Percentiles rank a stretch among this genome's conserved stretches.
Conservation (phyloP, 2,888 invertebrate genomes). For the Drosophila pegasa region DNA sequence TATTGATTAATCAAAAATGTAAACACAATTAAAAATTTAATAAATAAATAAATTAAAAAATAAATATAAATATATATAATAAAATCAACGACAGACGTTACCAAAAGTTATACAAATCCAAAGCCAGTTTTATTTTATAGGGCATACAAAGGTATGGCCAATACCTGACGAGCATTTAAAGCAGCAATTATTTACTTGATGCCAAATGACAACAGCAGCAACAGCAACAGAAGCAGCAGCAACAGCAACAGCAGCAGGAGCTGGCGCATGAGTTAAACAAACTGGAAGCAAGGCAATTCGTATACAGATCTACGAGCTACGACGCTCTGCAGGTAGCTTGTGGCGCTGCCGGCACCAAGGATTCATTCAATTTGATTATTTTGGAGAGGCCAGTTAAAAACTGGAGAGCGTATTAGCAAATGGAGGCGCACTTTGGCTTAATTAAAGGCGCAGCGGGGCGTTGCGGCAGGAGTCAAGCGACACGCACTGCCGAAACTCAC, state of each 20-base stretch:
- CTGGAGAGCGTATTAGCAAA: conserved; percentile 28
- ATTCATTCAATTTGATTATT: conserved; percentile 79
- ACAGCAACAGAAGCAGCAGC: conserved; percentile 10
- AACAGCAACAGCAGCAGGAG: neutral
- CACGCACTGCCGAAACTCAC: conserved; percentile 26
- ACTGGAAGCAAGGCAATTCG: conserved; percentile 9
- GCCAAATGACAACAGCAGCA: conserved; percentile 71
- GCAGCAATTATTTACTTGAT: conserved; percentile 83
- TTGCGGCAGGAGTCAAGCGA: conserved; percentile 11
- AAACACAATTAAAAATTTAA: neutral
- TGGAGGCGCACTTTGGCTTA: conserved; percentile 43
- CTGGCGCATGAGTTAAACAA: conserved; percentile 41
- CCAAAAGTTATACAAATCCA: neutral
- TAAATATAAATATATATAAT: neutral
- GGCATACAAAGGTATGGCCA: conserved; percentile 42
- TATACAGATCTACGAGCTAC: neutral
- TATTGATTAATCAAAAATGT: neutral
- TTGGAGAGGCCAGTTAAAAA: conserved; percentile 46
- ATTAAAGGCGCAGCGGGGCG: conserved; percentile 57
- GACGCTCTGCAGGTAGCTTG: conserved; percentile 5
- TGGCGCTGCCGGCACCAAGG: conserved; percentile 19
- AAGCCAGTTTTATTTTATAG: neutral
- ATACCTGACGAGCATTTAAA: conserved; percentile 82
- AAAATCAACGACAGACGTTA: neutral
- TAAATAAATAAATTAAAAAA: neutral